Percentiles rank a stretch among this genome's conserved stretches.
Conservation (phyloP, 2,888 invertebrate species). For the Pemphredon lugubris region DNA sequence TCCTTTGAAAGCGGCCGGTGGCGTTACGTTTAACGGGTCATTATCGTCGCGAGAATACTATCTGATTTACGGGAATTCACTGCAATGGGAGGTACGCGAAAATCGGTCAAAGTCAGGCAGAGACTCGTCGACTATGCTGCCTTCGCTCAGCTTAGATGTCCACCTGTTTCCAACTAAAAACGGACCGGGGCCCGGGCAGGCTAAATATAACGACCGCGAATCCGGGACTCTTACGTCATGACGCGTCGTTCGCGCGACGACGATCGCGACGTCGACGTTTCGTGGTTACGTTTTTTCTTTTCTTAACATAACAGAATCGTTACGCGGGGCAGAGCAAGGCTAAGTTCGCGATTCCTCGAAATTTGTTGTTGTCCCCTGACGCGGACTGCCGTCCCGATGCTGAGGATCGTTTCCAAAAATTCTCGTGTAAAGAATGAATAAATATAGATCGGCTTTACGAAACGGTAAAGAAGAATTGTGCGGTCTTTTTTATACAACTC, state of each 20-base stretch:
- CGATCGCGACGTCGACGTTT: slow-evolving; percentile 33
- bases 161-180: slow-evolving; percentile 80
- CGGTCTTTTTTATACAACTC: too few species aligned
- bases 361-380: too few species aligned
- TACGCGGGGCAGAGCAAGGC: background rate
- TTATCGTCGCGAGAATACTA: slow-evolving; percentile 60
- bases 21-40: slow-evolving; percentile 64
- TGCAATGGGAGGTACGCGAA: slow-evolving; percentile 64
- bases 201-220: slow-evolving; percentile 79
- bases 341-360: background rate
- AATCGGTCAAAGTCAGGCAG: slow-evolving; percentile 80
- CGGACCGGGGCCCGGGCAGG: slow-evolving; percentile 77
- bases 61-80: slow-evolving; percentile 38
- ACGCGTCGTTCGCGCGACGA: slow-evolving; percentile 46
- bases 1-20: slow-evolving; percentile 2
- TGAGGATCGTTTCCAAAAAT: too few species aligned
- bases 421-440: too few species aligned
- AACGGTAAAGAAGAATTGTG: too few species aligned
- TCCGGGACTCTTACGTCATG: slow-evolving; percentile 75
- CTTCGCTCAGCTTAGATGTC: slow-evolving; percentile 67
- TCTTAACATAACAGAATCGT: background rate
- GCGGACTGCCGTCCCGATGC: too few species aligned
- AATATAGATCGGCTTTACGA: too few species aligned
- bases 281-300: slow-evolving; percentile 27
- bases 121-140: slow-evolving; percentile 65